Base-by-base conservation (phyloP, 2,888 invertebrate genomes). In the Nasonia oneida region DNA sequence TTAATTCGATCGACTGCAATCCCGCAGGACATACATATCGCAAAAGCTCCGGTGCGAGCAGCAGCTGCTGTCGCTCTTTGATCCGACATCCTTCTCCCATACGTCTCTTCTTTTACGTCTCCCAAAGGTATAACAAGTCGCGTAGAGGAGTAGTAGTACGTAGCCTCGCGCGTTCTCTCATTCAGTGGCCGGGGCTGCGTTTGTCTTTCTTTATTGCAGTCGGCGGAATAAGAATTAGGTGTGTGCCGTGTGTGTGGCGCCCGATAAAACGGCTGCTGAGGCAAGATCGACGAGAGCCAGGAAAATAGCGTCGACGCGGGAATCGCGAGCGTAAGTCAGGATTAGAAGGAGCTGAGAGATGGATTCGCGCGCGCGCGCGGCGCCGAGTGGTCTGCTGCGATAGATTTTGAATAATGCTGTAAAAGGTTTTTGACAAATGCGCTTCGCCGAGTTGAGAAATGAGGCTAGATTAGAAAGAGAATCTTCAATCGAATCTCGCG, bases 1-100 rank as follows among this genome's bases (percentile, higher is more conserved):
- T 87, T 85, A 87, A 87, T 86, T 86, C 83, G 70, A 86, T 86
- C 67, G 86, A 79, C 67, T 82, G 85, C 84, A 84, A 81, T 87
- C 84, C 64, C 64, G 78, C 83, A 47, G 47, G 75, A 23, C 12
- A 53, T 23, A 50, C 15, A 50, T 50, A 33, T n/a, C n/a, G 37
- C 15, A 57, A 18, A 57, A 76, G 76, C 29, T 10, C 8, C 1
- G 15, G 50, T n/a, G 42, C 2, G 33, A 53, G 61, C 76, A 42
- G 73, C 77, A 79, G 23, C 81, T 74, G 81, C 47, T 64, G 50
- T 84, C 61, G 50, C 80, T 77, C 86, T 84, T 84, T 84, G 81
- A 86, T 84, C 74, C 67, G 33, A 50, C 53, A 33, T 14, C 15
- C n/a, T 53, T 42, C 53, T 71, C 67, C 18, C n/a, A 0, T 57